phyloP scores from a whole-genome alignment of 1,140 invertebrate species.

The Bombus pascuorum region DNA sequence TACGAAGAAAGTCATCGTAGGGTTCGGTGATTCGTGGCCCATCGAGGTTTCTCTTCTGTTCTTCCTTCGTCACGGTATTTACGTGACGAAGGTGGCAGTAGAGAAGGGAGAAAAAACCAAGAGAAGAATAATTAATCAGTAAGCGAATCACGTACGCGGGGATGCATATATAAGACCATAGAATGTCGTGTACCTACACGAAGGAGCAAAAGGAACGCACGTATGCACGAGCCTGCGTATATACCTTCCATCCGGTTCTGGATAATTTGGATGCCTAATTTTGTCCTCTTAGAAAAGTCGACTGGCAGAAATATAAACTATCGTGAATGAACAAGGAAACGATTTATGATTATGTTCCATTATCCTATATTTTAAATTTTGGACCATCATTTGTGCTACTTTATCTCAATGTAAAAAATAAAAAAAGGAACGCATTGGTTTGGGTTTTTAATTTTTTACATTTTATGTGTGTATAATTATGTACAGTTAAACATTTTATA shows the following conservation, averaged over 20 bases:
- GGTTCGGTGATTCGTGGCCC: constrained; percentile 48
- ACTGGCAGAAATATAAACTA: constrained; percentile 1
- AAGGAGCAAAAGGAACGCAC: constrained; percentile 50
- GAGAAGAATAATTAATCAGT: constrained; percentile 71
- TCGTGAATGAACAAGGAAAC: not conserved
- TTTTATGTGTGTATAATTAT: not conserved
- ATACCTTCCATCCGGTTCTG: constrained; percentile 65
- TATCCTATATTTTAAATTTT: not conserved
- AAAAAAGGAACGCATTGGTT: too few species aligned
- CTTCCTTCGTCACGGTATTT: constrained; percentile 20
- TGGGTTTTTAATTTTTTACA: not conserved
- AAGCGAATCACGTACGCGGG: constrained; percentile 71
- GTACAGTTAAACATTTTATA: not conserved
- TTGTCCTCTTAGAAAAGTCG: constrained; percentile 37
- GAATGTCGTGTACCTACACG: constrained; percentile 46
- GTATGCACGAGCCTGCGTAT: constrained; percentile 11
- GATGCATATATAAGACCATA: constrained; percentile 65
- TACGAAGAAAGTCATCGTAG: constrained; percentile 55
- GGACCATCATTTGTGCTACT: not conserved
- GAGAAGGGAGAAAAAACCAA: constrained; percentile 32
- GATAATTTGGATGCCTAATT: constrained; percentile 55
- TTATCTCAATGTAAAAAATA: not conserved
- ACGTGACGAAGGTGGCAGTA: constrained; percentile 9
- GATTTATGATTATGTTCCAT: not conserved
- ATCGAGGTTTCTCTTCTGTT: constrained; percentile 23